phyloP scores from a whole-genome alignment of 1,140 invertebrate species.

The Temnothorax longispinosus region DNA sequence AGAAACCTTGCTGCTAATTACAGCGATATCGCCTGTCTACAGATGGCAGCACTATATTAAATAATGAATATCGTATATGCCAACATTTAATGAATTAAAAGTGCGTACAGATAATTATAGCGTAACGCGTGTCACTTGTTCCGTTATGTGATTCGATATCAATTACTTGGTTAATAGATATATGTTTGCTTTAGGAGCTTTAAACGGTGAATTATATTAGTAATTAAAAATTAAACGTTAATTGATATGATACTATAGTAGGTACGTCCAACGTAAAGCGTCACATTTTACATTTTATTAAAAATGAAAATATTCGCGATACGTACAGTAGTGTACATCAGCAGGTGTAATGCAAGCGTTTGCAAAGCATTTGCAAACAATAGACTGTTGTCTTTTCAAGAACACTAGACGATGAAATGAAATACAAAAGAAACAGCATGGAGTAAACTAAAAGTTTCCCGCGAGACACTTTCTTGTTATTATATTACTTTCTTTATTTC shows the following conservation, averaged over 20 bases:
- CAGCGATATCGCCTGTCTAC: not conserved
- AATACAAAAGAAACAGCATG: not conserved
- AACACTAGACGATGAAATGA: not conserved
- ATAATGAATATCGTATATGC: not conserved
- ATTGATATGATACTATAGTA: not conserved
- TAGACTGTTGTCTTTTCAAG: conserved; percentile 11
- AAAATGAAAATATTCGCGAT: not conserved
- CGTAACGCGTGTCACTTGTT: not conserved
- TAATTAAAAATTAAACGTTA: not conserved
- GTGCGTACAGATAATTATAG: not conserved
- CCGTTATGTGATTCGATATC: not conserved
- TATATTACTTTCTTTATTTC: conserved; percentile 33
- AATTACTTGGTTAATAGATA: not conserved
- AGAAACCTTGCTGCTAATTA: not conserved
- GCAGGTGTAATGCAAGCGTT: not conserved
- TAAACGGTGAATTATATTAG: not conserved
- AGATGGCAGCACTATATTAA: conserved; percentile 40
- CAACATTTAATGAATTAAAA: not conserved
- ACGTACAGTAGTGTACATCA: no score
- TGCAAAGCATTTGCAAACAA: conserved; percentile 27
- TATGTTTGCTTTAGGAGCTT: not conserved
- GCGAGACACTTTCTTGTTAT: not conserved
- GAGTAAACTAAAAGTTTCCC: conserved; percentile 11
- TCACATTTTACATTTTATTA: not conserved
- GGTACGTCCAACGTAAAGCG: not conserved